Percentiles rank a stretch among this genome's conserved stretches.
Conservation (phyloP, 2,888 invertebrate species). For the Spialia ferax region DNA sequence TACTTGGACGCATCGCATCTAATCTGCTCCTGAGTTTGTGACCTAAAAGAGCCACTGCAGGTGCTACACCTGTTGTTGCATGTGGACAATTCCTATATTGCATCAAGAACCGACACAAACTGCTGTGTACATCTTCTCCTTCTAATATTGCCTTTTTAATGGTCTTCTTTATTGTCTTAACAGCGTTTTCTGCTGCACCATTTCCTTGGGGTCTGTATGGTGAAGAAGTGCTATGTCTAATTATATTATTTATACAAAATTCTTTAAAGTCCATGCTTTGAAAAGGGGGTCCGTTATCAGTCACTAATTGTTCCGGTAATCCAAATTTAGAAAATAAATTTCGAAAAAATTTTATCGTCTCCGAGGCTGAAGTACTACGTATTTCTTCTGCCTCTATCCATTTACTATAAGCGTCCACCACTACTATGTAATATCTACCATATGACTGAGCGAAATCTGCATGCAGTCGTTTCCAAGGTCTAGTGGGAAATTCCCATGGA, state of each 20-base stretch:
- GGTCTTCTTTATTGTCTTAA: background rate
- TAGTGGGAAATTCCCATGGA: conserved; percentile 9
- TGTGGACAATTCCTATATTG: conserved; percentile 8
- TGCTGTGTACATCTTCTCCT: conserved; percentile 8
- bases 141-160: background rate
- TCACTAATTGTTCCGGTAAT: conserved; percentile 42
- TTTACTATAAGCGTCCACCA: conserved; percentile 47
- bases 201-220: conserved; percentile 2
- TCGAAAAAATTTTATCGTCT: conserved; percentile 36
- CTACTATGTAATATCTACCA: conserved; percentile 43
- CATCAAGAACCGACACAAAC: background rate
- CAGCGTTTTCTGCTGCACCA: background rate
- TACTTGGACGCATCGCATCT: conserved; percentile 5
- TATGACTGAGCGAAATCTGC: conserved; percentile 2
- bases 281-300: conserved; percentile 48
- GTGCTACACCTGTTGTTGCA: background rate
- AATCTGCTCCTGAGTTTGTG: background rate
- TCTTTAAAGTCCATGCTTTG: conserved; percentile 7
- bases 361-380: conserved; percentile 23
- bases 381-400: conserved; percentile 47
- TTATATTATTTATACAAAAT: background rate
- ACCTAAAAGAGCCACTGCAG: background rate
- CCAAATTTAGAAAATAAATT: conserved; percentile 45
- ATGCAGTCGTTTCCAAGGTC: conserved; percentile 4
- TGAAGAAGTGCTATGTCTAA: conserved; percentile 1